Conservation (phyloP, 2,113 vertebrate species). For the Orthochromis malagaraziensis region DNA sequence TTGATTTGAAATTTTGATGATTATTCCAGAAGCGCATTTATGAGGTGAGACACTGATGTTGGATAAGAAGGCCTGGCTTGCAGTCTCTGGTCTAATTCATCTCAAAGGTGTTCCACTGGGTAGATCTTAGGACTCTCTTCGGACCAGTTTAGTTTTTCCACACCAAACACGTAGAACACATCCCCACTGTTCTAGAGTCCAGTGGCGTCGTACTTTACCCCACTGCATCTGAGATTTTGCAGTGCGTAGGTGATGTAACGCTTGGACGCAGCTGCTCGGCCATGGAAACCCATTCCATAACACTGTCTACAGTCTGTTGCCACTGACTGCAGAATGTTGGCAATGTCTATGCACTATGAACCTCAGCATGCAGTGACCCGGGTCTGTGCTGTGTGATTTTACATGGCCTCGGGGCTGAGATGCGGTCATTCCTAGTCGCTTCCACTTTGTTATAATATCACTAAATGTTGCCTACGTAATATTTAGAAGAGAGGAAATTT, state of each 20-base stretch:
- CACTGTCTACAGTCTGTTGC: background rate
- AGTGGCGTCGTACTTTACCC: background rate
- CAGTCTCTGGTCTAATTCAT: background rate
- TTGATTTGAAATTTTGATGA: background rate
- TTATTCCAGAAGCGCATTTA: background rate
- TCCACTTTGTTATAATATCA: background rate
- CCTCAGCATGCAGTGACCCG: background rate
- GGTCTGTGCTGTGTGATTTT: background rate
- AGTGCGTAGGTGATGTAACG: background rate
- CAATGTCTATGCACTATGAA: background rate
- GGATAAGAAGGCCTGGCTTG: background rate
- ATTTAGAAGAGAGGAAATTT: background rate
- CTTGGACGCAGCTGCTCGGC: background rate
- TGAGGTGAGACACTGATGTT: background rate
- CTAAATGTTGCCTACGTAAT: background rate
- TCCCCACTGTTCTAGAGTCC: background rate
- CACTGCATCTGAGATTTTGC: background rate
- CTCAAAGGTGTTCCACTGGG: background rate
- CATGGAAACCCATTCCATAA: background rate
- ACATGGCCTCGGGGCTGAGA: background rate
- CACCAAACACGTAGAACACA: background rate
- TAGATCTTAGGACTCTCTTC: background rate
- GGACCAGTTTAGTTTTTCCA: background rate
- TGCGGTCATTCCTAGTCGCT: fast-evolving
- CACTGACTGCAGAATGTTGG: background rate